Conservation (phyloP, 2,888 invertebrate species). For the Acleris literana region DNA sequence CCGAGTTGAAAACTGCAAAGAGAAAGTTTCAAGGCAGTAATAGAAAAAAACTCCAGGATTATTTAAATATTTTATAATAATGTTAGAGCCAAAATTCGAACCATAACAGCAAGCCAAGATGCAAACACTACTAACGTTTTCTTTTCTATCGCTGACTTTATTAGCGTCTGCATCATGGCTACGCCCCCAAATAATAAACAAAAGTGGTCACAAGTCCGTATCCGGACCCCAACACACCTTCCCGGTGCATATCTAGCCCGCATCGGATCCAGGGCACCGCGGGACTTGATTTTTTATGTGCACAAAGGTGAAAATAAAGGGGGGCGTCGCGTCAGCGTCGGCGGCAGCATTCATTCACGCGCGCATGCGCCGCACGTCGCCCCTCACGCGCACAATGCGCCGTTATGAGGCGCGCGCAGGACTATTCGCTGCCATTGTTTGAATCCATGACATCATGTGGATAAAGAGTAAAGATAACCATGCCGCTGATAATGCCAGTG, state of each 20-base stretch:
- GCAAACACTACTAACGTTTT: too few species aligned
- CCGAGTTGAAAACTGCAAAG: too few species aligned
- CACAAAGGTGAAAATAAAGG: constrained; percentile 42
- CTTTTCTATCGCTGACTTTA: too few species aligned
- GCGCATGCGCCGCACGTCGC: constrained; percentile 51
- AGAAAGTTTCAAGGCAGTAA: too few species aligned
- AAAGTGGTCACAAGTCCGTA: too few species aligned
- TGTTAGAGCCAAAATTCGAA: too few species aligned
- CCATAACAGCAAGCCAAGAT: too few species aligned
- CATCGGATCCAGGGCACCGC: constrained; percentile 1
- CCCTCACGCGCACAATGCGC: constrained; percentile 32
- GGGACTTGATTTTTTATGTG: constrained; percentile 27
- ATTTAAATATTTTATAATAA: too few species aligned
- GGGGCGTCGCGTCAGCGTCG: constrained; percentile 29
- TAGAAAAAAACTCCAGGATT: too few species aligned
- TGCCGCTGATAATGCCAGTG: constrained; percentile 17
- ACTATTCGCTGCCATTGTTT: constrained; percentile 32
- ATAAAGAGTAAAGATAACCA: constrained; percentile 21
- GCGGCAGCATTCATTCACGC: constrained; percentile 53
- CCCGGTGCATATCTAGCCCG: not conserved
- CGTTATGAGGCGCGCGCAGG: constrained; percentile 34
- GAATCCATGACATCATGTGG: constrained; percentile 32
- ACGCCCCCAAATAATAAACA: too few species aligned
- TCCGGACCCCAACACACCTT: too few species aligned
- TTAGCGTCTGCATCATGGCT: too few species aligned